A percentile compares a stretch with the other conserved stretches of the same genome.
Conservation (phyloP, 2,113 vertebrate species). For the Ia io region DNA sequence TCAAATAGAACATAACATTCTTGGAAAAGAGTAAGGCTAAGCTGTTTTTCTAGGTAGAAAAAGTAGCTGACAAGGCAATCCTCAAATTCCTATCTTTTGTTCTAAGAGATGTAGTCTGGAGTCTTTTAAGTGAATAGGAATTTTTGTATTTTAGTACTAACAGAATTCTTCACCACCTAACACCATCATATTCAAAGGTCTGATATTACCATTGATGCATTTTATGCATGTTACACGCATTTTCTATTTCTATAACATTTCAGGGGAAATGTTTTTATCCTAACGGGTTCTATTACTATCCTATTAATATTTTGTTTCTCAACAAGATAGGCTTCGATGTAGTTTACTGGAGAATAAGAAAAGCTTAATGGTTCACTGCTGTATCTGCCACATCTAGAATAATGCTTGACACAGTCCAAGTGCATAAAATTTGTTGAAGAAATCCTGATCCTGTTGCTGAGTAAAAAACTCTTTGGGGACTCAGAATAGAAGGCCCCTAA, state of each 20-base stretch:
- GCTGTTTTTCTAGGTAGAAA: background rate
- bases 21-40: constrained; percentile 20
- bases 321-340: background rate
- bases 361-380: background rate
- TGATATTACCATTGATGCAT: background rate
- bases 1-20: constrained; percentile 9
- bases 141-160: constrained; percentile 7
- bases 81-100: background rate
- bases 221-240: background rate
- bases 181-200: background rate
- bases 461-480: background rate
- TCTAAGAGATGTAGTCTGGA: background rate
- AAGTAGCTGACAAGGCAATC: background rate
- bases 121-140: background rate
- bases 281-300: background rate
- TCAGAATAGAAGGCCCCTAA: background rate
- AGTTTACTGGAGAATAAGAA: background rate
- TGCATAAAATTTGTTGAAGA: background rate
- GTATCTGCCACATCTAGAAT: background rate
- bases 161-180: background rate
- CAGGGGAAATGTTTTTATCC: background rate
- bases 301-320: background rate
- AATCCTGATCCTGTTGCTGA: background rate
- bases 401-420: background rate
- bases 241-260: constrained; percentile 29